Evolutionary conservation across 2,113 vertebrate genomes (phyloP).

Genomic region (Poeciliopsis occidentalis): DNA sequence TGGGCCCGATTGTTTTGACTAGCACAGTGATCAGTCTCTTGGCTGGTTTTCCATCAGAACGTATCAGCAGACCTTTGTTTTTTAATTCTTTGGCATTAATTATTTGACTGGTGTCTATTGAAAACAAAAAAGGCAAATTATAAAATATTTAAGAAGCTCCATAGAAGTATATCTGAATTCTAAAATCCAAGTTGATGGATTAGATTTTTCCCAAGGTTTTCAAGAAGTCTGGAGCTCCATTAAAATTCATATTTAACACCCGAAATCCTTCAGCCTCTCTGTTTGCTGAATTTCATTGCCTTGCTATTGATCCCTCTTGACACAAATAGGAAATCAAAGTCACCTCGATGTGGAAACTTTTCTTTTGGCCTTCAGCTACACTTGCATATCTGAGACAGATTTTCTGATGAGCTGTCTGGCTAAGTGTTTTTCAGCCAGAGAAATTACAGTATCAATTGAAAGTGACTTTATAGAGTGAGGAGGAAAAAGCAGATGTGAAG

Average conservation of each 20-base stretch:
- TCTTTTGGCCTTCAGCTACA: constrained; percentile 46
- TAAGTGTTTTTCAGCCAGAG: constrained; percentile 55
- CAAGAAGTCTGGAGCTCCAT: constrained; percentile 17
- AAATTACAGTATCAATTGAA: constrained; percentile 63
- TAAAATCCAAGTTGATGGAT: not conserved
- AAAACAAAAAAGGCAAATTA: constrained; percentile 10
- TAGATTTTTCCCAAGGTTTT: constrained; percentile 32
- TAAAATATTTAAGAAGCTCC: no score
- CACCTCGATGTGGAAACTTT: constrained; percentile 56
- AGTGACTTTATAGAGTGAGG: constrained; percentile 63
- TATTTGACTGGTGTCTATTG: not conserved
- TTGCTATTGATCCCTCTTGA: constrained; percentile 46
- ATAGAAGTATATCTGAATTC: not conserved
- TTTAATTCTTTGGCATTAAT: constrained; percentile 46
- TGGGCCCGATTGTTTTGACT: constrained; percentile 55
- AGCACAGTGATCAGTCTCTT: constrained; percentile 26
- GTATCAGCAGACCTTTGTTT: constrained; percentile 33
- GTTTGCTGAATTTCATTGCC: constrained; percentile 38
- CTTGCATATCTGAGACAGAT: constrained; percentile 46
- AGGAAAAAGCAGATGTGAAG: constrained; percentile 43
- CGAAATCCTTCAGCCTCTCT: constrained; percentile 43
- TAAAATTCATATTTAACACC: constrained; percentile 50
- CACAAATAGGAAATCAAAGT: constrained; percentile 68
- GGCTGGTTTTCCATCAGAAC: constrained; percentile 30
- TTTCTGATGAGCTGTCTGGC: constrained; percentile 59